These are phyloP conservation scores for Pararge aegeria DNA, from an alignment of 1,140 invertebrate species.

Conservation along the genomic window DNA sequence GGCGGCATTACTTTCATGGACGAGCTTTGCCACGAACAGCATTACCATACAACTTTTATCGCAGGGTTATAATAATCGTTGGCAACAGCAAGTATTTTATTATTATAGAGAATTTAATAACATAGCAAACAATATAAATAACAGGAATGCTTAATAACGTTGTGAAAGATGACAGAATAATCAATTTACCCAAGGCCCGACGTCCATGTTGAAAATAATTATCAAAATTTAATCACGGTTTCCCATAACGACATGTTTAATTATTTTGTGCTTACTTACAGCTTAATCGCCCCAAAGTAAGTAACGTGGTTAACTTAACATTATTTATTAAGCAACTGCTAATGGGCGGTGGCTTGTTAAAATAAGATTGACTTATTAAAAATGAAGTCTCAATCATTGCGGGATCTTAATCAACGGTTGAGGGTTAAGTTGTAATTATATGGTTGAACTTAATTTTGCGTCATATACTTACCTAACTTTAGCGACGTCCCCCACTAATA, in stretches of 20 bases:
- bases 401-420: constrained; percentile 4
- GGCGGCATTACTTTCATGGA: too few species aligned
- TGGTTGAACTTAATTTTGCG: neutral
- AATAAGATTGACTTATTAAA: constrained; percentile 13
- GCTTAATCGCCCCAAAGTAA: constrained; percentile 1
- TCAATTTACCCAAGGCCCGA: neutral
- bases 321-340: constrained; percentile 13
- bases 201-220: constrained; percentile 4
- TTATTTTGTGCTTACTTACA: constrained; percentile 7
- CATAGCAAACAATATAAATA: neutral
- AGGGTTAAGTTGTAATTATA: neutral
- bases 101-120: neutral
- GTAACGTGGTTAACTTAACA: neutral
- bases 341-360: constrained; percentile 12
- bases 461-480: too few species aligned
- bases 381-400: constrained; percentile 12
- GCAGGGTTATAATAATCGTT: too few species aligned
- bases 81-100: too few species aligned
- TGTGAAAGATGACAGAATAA: neutral
- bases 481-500: too few species aligned
- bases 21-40: too few species aligned
- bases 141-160: neutral
- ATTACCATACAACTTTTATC: too few species aligned
- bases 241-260: constrained; percentile 12
- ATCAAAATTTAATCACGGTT: neutral